Evolutionary conservation across 2,113 vertebrate species (phyloP).

Genomic region (Maccullochella peelii): DNA sequence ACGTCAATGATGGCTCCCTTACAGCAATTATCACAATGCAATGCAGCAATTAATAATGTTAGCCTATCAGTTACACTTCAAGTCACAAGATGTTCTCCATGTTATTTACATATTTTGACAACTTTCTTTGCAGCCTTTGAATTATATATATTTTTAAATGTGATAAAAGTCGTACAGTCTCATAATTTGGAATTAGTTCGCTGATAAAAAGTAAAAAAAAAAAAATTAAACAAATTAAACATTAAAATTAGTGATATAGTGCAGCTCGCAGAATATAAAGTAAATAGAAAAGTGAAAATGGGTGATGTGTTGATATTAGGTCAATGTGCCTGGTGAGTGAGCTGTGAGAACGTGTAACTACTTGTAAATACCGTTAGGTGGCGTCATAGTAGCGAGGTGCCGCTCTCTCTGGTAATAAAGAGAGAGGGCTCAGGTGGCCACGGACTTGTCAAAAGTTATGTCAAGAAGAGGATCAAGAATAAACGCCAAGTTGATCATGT

Average conservation of each 20-base stretch:
- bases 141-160: background rate
- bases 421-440: background rate
- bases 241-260: background rate
- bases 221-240: too few relatives aligned
- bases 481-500: background rate
- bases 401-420: background rate
- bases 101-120: background rate
- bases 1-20: background rate
- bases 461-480: background rate
- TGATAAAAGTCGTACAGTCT: background rate
- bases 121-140: background rate
- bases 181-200: background rate
- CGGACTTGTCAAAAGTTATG: background rate
- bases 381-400: constrained; percentile 25
- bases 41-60: background rate
- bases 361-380: constrained; percentile 32
- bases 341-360: constrained; percentile 14
- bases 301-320: background rate
- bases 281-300: background rate
- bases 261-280: background rate
- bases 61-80: too few relatives aligned
- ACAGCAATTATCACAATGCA: too few relatives aligned
- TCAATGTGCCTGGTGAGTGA: background rate
- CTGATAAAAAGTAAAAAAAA: background rate
- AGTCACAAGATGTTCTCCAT: too few relatives aligned